phyloP scores from a whole-genome alignment of 2,113 vertebrate species.

The Parus major region DNA sequence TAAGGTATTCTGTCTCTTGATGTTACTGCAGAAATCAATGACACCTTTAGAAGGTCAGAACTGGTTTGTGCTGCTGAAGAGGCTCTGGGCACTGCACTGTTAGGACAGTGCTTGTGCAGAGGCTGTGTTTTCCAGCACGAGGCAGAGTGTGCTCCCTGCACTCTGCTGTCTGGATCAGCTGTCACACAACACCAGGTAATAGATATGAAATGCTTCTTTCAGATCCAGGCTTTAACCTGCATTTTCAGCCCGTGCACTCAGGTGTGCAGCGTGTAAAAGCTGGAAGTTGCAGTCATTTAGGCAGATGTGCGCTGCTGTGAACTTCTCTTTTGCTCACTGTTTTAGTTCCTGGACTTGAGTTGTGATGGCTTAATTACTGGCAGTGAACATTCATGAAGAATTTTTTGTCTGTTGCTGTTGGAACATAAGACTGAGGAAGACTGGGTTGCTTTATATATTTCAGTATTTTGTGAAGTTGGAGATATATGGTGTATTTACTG shows the following conservation, averaged over 20 bases:
- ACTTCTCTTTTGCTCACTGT: background rate
- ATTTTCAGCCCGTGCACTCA: background rate
- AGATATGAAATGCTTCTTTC: background rate
- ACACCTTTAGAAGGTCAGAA: background rate
- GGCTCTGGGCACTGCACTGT: background rate
- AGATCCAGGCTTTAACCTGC: background rate
- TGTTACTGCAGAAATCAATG: background rate
- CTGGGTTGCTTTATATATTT: background rate
- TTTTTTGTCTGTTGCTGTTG: background rate
- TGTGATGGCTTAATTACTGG: background rate
- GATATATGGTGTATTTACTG: background rate
- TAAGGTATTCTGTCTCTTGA: background rate
- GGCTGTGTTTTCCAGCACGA: background rate
- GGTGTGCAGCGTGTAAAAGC: background rate
- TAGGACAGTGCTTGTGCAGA: background rate
- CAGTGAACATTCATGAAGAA: background rate
- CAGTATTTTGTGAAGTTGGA: background rate
- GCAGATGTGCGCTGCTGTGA: background rate
- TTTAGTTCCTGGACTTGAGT: background rate
- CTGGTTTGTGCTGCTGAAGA: background rate
- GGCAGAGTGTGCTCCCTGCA: too few relatives aligned
- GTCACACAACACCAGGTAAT: rapidly evolving
- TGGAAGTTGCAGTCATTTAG: background rate
- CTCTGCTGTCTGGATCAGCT: background rate
- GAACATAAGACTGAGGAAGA: background rate